Percentiles rank a stretch among this genome's conserved stretches.
These are phyloP conservation scores for Hycleus cichorii DNA, from an alignment of 1,140 invertebrate genomes.

Conservation along the genomic window DNA sequence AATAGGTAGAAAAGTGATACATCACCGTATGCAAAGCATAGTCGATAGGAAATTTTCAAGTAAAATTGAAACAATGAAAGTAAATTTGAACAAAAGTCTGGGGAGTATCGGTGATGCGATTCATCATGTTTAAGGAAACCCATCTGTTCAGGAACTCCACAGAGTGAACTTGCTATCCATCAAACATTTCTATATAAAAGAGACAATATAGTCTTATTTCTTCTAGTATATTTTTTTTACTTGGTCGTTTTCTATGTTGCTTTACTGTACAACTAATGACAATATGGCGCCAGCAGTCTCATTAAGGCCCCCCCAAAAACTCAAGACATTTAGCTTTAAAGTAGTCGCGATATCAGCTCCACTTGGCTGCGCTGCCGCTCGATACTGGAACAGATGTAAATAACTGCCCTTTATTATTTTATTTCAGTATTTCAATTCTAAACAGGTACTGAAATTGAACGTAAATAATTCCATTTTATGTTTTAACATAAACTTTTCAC, in stretches of 20 bases:
- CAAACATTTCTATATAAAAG: constrained; percentile 18
- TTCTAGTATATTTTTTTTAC: neutral
- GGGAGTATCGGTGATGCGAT: constrained; percentile 13
- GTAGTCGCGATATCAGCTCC: constrained; percentile 15
- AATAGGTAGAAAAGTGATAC: constrained; percentile 14
- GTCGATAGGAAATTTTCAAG: constrained; percentile 10
- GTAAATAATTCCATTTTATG: constrained; percentile 17
- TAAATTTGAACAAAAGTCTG: constrained; percentile 16
- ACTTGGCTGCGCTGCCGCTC: constrained; percentile 14
- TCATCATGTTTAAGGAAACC: constrained; percentile 16
- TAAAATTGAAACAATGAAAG: constrained; percentile 11
- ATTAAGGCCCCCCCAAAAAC: constrained; percentile 14
- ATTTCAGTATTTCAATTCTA: constrained; percentile 17
- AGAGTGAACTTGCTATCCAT: constrained; percentile 15
- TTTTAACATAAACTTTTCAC: constrained; percentile 14
- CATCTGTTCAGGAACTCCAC: constrained; percentile 14
- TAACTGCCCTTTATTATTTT: constrained; percentile 18
- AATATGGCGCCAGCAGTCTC: constrained; percentile 19
- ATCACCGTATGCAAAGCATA: constrained; percentile 7
- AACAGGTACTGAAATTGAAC: constrained; percentile 17
- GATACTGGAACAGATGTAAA: constrained; percentile 19
- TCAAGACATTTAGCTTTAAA: constrained; percentile 21
- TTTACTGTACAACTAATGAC: constrained; percentile 17
- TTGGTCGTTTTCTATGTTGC: constrained; percentile 12
- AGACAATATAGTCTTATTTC: constrained; percentile 15